Base-by-base conservation (phyloP, 2,113 vertebrate species). In the Oncorhynchus gorbuscha region DNA sequence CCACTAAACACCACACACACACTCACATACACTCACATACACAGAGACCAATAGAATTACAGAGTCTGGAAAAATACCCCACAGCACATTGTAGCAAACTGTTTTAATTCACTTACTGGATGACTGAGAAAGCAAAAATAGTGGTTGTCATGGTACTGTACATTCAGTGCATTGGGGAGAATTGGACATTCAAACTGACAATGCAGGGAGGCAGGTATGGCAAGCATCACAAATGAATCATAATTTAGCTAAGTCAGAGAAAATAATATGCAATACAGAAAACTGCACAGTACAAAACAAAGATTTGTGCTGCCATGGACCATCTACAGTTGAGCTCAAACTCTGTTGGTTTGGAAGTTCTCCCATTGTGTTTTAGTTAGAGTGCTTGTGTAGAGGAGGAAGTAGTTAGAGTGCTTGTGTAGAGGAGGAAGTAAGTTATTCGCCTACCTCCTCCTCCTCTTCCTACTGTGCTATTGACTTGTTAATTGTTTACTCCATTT, bases 91-190 rank as follows among this genome's bases (percentile, higher is more conserved):
- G 51, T 55, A 55, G 51, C 51, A 55, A 45, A 45, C 9, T 1
- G 14, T 55, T 55, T 16, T 55, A 55, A 14, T 55, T 55, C 4
- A 55, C 14, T 55, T 18, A 14, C 51, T 55, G 12, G 51, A 18
- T 55, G 14, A 16, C 16, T 55, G 16, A 3, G 16, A 55, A 55
- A 55, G 16, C 51, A 16, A 14, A 18, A 7, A 62, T 8, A 22
- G 5, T 62, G 6, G n/a, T 62, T n/a, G 18, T 62, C n/a, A 62
- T 22, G 59, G 5, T 24, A 22, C 59, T 61, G 59, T 61, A 62
- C 59, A 62, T 62, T 62, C 59, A 62, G n/a, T 62, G 59, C n/a
- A 24, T 62, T 8, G 59, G n/a, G 59, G n/a, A 62, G 59, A 62
- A 62, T n/a, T 22, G 59, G 9, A 62, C 18, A 24, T 7, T 22